Evolutionary conservation across 2,113 vertebrate species (phyloP).

Genomic region (Rhabdornis inornatus): DNA sequence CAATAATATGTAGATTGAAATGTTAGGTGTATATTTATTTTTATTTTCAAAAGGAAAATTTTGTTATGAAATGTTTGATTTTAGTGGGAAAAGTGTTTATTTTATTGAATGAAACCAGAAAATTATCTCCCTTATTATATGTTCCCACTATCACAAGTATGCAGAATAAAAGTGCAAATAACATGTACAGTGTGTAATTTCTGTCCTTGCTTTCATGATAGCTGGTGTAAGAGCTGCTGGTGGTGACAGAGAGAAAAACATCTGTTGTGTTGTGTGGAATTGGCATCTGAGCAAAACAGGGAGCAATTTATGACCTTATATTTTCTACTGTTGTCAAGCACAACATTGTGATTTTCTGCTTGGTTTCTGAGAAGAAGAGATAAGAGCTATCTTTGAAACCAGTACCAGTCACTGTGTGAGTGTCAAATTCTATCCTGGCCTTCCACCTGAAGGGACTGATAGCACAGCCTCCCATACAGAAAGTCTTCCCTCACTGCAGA

Average conservation of each 20-base stretch:
- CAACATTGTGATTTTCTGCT: slow-evolving; percentile 11
- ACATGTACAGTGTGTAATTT: not conserved
- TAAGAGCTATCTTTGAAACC: not conserved
- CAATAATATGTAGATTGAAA: not conserved
- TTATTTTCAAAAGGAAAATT: not conserved
- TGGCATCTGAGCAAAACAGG: not conserved
- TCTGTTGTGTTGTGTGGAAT: not conserved
- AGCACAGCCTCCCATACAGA: not conserved
- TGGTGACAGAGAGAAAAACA: not conserved
- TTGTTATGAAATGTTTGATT: not conserved
- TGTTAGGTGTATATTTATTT: not conserved
- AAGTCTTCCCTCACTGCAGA: not conserved
- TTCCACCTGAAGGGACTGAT: not conserved
- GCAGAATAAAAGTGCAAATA: not conserved
- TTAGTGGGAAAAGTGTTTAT: not conserved
- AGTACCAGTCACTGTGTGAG: not conserved
- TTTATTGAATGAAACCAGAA: not conserved
- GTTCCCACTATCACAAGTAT: not conserved
- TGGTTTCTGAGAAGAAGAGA: not conserved
- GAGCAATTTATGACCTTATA: not conserved
- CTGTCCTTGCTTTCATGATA: not conserved
- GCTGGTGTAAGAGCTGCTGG: not conserved
- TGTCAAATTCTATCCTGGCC: not conserved
- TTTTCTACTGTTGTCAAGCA: not conserved
- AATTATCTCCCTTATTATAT: not conserved